Conservation (phyloP, 2,113 vertebrate species). For the Ornithorhynchus anatinus region DNA sequence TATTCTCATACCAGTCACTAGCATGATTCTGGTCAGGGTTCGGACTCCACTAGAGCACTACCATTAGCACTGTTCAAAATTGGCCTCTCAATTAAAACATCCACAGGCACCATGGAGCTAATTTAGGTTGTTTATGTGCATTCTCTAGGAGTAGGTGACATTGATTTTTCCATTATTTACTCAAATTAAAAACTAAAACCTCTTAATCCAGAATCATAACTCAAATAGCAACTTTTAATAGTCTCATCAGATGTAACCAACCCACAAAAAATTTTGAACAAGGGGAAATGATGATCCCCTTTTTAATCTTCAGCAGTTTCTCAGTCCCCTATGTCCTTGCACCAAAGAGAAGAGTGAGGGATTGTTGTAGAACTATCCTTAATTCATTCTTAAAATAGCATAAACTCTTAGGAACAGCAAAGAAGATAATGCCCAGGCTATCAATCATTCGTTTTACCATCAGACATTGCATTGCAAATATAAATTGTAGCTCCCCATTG, state of each 20-base stretch:
- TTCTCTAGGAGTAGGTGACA: background rate
- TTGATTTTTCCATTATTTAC: conserved; percentile 16
- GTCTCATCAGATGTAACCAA: background rate
- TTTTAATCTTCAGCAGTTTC: background rate
- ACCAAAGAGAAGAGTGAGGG: background rate
- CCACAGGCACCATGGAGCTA: background rate
- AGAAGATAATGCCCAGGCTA: background rate
- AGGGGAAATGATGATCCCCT: background rate
- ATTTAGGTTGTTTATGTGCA: conserved; percentile 23
- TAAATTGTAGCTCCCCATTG: background rate
- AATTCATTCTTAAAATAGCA: conserved; percentile 1
- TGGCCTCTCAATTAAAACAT: background rate
- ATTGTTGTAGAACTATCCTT: background rate
- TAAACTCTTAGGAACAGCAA: background rate
- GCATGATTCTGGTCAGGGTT: background rate
- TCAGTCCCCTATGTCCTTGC: background rate
- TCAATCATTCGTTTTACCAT: background rate
- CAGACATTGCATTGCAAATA: background rate
- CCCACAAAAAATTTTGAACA: background rate
- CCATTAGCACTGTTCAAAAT: conserved; percentile 6
- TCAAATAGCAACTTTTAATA: background rate
- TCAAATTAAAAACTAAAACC: background rate
- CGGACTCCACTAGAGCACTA: background rate
- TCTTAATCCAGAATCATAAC: background rate
- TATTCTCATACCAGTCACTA: background rate